Evolutionary conservation across 2,113 vertebrate species (phyloP).

Genomic region (Heterotilapia buettikoferi): DNA sequence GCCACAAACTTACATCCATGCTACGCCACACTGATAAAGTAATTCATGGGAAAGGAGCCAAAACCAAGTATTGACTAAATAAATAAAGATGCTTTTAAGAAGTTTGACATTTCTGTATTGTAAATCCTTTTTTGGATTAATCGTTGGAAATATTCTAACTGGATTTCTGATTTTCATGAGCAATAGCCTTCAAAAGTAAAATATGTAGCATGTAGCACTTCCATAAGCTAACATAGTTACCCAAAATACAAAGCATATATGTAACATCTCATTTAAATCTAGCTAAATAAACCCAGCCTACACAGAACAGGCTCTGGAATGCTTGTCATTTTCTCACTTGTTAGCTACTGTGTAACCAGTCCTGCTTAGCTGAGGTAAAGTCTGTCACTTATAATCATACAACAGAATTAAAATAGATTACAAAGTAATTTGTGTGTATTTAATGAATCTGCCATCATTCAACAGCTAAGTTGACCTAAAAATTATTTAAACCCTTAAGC

Average conservation of each 20-base stretch:
- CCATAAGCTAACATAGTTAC: neutral
- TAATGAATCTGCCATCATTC: neutral
- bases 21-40: neutral
- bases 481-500: neutral
- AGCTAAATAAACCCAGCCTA: neutral
- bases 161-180: neutral
- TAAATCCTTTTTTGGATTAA: neutral
- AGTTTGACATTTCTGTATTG: neutral
- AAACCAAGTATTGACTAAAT: neutral
- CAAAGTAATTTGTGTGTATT: neutral
- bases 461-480: neutral
- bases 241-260: neutral
- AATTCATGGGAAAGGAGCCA: neutral
- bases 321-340: neutral
- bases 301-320: neutral
- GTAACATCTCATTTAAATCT: neutral
- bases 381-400: neutral
- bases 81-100: neutral
- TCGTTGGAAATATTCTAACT: neutral
- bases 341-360: neutral
- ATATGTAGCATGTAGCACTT: neutral
- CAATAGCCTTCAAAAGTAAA: neutral
- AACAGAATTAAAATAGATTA: neutral
- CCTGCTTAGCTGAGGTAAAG: constrained; percentile 1
- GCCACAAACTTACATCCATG: neutral